These are phyloP conservation scores for human (Homo sapiens) DNA, from an alignment of 2,113 vertebrate species.

Conservation along the genomic window DNA sequence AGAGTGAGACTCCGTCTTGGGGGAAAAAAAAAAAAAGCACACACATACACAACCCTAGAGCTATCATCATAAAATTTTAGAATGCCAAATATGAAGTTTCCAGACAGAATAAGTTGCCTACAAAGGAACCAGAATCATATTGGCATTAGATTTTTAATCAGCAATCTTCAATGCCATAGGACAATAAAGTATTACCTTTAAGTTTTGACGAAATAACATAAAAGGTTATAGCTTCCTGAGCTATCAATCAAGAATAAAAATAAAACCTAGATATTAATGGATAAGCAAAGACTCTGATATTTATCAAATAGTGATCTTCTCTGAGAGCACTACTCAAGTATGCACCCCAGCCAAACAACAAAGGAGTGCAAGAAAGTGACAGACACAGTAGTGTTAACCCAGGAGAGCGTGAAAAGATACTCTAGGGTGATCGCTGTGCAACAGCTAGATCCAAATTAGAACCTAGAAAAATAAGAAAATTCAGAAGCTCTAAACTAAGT, in stretches of 20 bases:
- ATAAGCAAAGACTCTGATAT: not conserved
- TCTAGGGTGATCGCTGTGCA: no score
- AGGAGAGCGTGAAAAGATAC: not conserved
- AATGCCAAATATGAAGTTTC: not conserved
- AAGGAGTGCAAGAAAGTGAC: not conserved
- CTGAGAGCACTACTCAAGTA: not conserved
- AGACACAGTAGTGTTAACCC: not conserved
- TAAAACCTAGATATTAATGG: not conserved
- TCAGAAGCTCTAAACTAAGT: not conserved
- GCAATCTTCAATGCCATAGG: not conserved
- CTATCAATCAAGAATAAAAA: not conserved
- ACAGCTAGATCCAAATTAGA: not conserved
- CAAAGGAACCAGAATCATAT: not conserved
- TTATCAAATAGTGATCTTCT: not conserved
- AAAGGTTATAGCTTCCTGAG: not conserved
- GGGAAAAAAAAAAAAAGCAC: no score
- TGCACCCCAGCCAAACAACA: not conserved
- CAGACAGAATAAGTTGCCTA: not conserved
- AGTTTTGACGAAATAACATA: not conserved
- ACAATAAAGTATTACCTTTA: not conserved
- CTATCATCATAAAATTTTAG: not conserved
- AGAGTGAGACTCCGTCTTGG: no score
- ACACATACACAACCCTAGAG: not conserved
- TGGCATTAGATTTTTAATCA: not conserved
- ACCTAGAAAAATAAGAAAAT: not conserved